Base-by-base conservation (phyloP, 1,140 invertebrate species). In the Drosophila oshimai region DNA sequence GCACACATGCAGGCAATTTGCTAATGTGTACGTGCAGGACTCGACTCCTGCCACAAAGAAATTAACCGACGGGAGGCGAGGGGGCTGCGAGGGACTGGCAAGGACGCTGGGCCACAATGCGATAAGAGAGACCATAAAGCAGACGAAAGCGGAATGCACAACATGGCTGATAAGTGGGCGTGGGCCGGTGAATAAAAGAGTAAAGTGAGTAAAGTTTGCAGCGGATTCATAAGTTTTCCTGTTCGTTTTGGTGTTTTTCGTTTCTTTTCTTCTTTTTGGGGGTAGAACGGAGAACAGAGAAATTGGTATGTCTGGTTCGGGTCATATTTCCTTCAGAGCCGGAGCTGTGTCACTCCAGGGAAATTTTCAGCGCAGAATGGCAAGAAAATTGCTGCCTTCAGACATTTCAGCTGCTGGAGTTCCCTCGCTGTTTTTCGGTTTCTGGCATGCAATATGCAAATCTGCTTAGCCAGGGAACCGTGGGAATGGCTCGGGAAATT, bases 11-110 rank as follows among this genome's bases (percentile, higher is more conserved):
- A 73, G 75, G 76, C 80, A 84, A 84, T 84, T 84, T 86, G 75
- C 80, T 84, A 83, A 83, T 83, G 79, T 72, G 80, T 75, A 75
- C 74, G 79, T 86, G 80, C 62, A 71, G 58, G 53, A 71, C 54
- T 62, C 45, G 69, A 71, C 74, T 83, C 17, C 51, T 65, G 70
- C 62, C 39, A 62, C 24, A 78, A 79, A 58, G 71, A 80, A 74
- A 84, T 86, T 79, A 86, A 72, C 67, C n/a, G 39, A 62, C 31
- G 57, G 58, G 33, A 9, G 55, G 6, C 22, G 55, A 41, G 12
- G 22, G 28, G 60, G 17, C 7, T 47, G 31, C 39, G 22, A 6
- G 24, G 9, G n/a, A 64, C 50, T 39, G 60, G 34, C 34, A 41
- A 65, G 61, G 58, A 50, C 42, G 36, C 18, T 24, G 54, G 54